Conservation (phyloP, 2,888 invertebrate species). For the Zhuqinia jingwanae region DNA sequence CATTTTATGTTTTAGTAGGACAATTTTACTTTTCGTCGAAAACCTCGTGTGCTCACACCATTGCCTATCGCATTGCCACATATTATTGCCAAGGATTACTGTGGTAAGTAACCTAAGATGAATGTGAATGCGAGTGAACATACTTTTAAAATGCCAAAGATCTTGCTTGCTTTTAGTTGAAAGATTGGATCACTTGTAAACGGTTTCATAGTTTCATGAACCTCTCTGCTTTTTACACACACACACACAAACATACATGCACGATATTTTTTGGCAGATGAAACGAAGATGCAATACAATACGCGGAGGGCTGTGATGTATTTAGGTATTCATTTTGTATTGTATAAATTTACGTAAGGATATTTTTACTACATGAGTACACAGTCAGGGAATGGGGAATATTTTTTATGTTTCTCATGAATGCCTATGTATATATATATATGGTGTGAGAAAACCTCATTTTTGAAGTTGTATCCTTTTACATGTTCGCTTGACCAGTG, state of each 20-base stretch:
- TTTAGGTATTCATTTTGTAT: not conserved
- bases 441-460: not conserved
- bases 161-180: not conserved
- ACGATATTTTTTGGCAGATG: not conserved
- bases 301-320: not conserved
- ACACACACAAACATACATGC: not conserved
- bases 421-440: not conserved
- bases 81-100: too few species aligned
- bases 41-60: slow-evolving; percentile 44
- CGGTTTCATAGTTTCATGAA: slow-evolving; percentile 42
- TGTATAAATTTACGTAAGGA: not conserved
- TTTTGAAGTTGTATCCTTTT: slow-evolving; percentile 4
- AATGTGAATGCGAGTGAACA: not conserved
- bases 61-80: not conserved
- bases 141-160: slow-evolving; percentile 28
- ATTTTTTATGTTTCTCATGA: not conserved
- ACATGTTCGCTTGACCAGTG: slow-evolving; percentile 30
- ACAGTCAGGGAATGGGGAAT: not conserved
- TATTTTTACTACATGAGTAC: not conserved
- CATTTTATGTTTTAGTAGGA: not conserved
- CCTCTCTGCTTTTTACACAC: not conserved
- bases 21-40: slow-evolving; percentile 5
- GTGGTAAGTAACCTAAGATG: not conserved
- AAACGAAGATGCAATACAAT: not conserved
- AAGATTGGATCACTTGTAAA: slow-evolving; percentile 14